Percentiles rank a stretch among this genome's conserved stretches.
These are phyloP conservation scores for Chesias legatella DNA, from an alignment of 2,888 invertebrate species.

Conservation along the genomic window DNA sequence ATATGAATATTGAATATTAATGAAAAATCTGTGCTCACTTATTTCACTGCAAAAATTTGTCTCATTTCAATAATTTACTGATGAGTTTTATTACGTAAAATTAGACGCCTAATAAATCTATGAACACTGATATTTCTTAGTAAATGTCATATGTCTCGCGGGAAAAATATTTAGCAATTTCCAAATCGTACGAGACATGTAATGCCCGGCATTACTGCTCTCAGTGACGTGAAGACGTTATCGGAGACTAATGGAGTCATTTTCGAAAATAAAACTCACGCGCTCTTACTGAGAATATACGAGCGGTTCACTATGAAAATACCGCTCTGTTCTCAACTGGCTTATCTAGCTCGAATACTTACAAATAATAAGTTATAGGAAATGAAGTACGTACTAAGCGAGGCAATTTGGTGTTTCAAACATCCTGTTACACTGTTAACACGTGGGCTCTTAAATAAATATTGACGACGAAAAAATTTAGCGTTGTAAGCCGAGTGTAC, in stretches of 20 bases:
- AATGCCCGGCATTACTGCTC: constrained; percentile 57
- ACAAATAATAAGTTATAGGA: constrained; percentile 71
- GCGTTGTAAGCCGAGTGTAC: constrained; percentile 54
- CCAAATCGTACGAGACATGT: constrained; percentile 58
- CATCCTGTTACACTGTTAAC: constrained; percentile 72
- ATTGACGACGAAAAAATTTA: constrained; percentile 59
- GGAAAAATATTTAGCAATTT: constrained; percentile 66
- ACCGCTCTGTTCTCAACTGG: constrained; percentile 50
- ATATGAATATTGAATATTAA: constrained; percentile 16
- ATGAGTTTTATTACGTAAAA: too few relatives aligned
- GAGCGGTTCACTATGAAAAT: constrained; percentile 69
- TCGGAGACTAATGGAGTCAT: constrained; percentile 74
- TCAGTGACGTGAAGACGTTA: constrained; percentile 64
- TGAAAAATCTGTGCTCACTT: too few relatives aligned
- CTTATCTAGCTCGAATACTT: constrained; percentile 62
- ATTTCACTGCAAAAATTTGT: constrained; percentile 13
- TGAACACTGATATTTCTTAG: background rate
- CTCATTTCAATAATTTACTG: constrained; percentile 5
- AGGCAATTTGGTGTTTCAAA: constrained; percentile 63
- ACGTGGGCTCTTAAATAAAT: constrained; percentile 67
- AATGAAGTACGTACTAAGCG: constrained; percentile 67
- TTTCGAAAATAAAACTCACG: constrained; percentile 72
- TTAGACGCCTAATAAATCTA: constrained; percentile 2
- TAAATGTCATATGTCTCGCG: constrained; percentile 34
- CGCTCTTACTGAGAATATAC: constrained; percentile 62